Evolutionary conservation across 2,113 vertebrate genomes (phyloP).

Genomic region (Athene noctua): DNA sequence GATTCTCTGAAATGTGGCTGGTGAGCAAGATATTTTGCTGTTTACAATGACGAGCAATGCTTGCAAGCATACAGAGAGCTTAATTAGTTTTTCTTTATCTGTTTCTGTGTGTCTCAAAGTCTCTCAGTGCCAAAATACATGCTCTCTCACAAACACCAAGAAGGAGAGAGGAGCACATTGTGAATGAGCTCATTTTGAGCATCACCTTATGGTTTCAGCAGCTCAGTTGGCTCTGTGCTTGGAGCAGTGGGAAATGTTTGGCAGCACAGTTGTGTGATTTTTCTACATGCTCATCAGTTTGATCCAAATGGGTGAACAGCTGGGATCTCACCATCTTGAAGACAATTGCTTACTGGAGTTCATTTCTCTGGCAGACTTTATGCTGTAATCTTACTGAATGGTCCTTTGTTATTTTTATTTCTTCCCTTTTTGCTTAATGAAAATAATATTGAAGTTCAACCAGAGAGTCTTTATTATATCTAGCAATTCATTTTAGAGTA

Average conservation of each 20-base stretch:
- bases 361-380: constrained; percentile 22
- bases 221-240: constrained; percentile 3
- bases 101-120: background rate
- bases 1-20: constrained; percentile 14
- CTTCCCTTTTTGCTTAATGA: background rate
- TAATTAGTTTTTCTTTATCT: constrained; percentile 58
- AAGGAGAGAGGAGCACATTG: background rate
- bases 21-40: constrained; percentile 24
- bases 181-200: constrained; percentile 9
- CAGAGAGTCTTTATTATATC: background rate
- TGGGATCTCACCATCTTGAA: constrained; percentile 55
- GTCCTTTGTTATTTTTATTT: background rate
- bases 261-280: constrained; percentile 18
- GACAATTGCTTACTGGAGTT: constrained; percentile 28
- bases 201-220: constrained; percentile 54
- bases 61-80: constrained; percentile 28
- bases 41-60: constrained; percentile 15
- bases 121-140: constrained; percentile 29
- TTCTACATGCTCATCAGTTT: constrained; percentile 29
- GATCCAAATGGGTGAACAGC: constrained; percentile 68
- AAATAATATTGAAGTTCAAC: background rate
- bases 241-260: constrained; percentile 46
- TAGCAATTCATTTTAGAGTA: background rate
- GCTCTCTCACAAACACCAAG: background rate
- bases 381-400: background rate